Conservation (phyloP, 1,140 invertebrate genomes). For the Orchesella cincta region DNA sequence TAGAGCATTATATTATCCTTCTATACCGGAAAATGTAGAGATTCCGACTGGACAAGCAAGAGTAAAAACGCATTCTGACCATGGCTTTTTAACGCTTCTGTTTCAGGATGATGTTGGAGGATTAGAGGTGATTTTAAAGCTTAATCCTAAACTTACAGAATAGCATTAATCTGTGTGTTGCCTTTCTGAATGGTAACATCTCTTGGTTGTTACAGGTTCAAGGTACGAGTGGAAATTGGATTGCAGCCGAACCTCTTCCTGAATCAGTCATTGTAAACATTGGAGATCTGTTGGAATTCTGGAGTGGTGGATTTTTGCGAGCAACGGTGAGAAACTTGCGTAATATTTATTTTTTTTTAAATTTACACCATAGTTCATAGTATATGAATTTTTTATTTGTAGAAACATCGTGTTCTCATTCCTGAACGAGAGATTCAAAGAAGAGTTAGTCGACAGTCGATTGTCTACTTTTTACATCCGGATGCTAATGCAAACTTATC, state of each 20-base stretch:
- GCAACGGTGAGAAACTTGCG: slow-evolving; percentile 72
- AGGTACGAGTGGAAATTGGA: slow-evolving; percentile 33
- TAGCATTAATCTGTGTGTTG: too few species aligned
- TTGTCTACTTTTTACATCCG: slow-evolving; percentile 57
- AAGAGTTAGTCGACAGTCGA: slow-evolving; percentile 51
- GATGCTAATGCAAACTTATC: slow-evolving; percentile 53
- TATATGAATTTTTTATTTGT: slow-evolving; percentile 27
- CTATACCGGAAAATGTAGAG: too few species aligned
- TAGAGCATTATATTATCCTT: too few species aligned
- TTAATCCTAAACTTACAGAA: too few species aligned
- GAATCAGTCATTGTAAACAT: slow-evolving; percentile 75
- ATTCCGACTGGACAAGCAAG: too few species aligned
- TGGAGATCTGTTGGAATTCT: slow-evolving; percentile 74
- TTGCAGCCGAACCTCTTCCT: slow-evolving; percentile 55
- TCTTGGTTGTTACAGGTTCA: too few species aligned
- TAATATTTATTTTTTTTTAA: neutral
- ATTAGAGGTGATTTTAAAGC: too few species aligned
- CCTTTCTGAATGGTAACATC: too few species aligned
- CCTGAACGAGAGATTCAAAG: slow-evolving; percentile 50
- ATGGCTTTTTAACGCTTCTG: too few species aligned
- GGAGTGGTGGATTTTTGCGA: slow-evolving; percentile 71
- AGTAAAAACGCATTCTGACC: too few species aligned
- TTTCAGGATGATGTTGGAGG: too few species aligned
- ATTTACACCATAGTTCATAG: neutral
- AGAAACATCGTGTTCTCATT: slow-evolving; percentile 56